Evolutionary conservation across 2,888 invertebrate species (phyloP), one percentile per base, ranked within the genome.

Genomic region (Ochropleura leucogaster): DNA sequence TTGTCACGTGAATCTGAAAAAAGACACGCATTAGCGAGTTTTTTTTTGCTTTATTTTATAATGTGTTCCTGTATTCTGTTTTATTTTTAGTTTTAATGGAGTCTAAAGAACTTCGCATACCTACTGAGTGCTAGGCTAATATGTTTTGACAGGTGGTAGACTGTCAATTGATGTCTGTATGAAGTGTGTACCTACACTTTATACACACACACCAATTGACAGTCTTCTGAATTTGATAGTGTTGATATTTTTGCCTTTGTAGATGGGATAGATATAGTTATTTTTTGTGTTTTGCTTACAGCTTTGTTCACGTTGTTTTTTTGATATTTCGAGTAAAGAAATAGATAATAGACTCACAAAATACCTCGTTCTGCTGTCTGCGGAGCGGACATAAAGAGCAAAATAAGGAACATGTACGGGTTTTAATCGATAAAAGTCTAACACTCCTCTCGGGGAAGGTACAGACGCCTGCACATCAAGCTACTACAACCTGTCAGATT

Each of bases 1-100:
- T 7, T 42, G 75, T 63, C 81, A 82, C 83, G 83, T 72, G 82
- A 55, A 49, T 7, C 8, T n/a, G 49, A 53, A 74, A 74, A 71
- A 72, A 10, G n/a, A 46, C n/a, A 59, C 82, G 74, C 67, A 78
- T 68, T 66, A 62, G 47, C 18, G n/a, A 44, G 44, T 67, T 65
- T 60, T 73, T 67, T 65, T 60, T 73, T 51, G 69, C 49, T 62
- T 51, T 60, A 46, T 67, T n/a, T n/a, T 18, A 3, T 18, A 64
- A 55, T 44, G 53, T 68, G 40, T 80, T 80, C n/a, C 67, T 70
- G 67, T 44, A n/a, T 68, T n/a, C 18, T 44, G 46, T 65, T 72
- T 40, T 46, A 55, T 57, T 77, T 77, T 78, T 59, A 2, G 49
- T 64, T 42, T 20, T 68, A 73, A 79, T 68, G 67, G 57, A 16